Percentiles rank a stretch among this genome's conserved stretches.
Conservation (phyloP, 2,797 vertebrate genomes). For the Sebastes minor region DNA sequence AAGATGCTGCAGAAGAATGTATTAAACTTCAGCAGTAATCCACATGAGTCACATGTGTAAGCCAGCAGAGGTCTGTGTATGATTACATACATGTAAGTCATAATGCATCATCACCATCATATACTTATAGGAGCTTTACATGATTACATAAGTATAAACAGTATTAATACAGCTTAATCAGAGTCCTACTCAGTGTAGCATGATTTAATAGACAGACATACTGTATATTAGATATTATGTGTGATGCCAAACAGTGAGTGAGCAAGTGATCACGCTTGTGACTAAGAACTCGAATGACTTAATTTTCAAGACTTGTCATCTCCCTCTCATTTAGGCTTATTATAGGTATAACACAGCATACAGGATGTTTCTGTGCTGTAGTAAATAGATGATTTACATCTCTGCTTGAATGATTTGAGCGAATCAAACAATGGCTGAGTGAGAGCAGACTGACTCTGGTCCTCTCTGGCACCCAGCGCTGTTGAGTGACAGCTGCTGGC, state of each 20-base stretch:
- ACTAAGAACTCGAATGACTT: slow-evolving; percentile 14
- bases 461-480: slow-evolving; percentile 31
- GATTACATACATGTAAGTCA: background rate
- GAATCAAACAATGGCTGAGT: slow-evolving; percentile 32
- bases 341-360: background rate
- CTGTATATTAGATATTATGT: background rate
- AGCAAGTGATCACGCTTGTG: slow-evolving; percentile 16
- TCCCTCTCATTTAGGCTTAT: background rate
- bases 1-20: background rate
- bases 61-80: background rate
- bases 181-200: background rate
- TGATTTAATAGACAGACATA: background rate
- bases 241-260: background rate
- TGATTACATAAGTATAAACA: slow-evolving; percentile 17
- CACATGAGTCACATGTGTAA: slow-evolving; percentile 10
- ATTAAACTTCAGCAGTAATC: background rate
- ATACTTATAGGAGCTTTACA: background rate
- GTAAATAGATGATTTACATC: slow-evolving; percentile 19
- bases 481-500: slow-evolving; percentile 58
- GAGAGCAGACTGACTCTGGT: slow-evolving; percentile 31
- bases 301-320: slow-evolving; percentile 11
- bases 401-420: slow-evolving; percentile 12
- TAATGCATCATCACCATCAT: background rate
- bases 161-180: background rate
- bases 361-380: background rate